These are phyloP conservation scores for Clitarchus hookeri DNA, from an alignment of 2,888 invertebrate genomes.

Conservation along the genomic window DNA sequence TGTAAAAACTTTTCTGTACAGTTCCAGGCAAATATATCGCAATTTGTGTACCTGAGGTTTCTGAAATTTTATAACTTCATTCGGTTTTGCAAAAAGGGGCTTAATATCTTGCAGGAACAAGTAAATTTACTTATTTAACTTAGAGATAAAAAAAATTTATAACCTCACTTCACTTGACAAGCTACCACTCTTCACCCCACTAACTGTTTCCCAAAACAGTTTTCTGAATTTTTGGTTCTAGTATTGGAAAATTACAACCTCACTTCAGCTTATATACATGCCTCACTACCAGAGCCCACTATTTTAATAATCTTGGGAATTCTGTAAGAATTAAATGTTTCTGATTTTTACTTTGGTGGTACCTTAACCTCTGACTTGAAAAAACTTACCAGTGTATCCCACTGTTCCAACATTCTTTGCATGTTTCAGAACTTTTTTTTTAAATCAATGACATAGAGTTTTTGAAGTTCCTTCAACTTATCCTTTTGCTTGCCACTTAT, in stretches of 20 bases:
- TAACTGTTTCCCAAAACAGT: not conserved
- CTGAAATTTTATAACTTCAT: no score
- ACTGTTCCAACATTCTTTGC: not conserved
- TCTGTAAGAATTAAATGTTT: not conserved
- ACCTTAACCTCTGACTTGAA: not conserved
- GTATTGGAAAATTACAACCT: no score
- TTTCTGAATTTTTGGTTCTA: not conserved
- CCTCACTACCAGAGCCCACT: no score
- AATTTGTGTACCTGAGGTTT: no score
- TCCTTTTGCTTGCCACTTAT: not conserved
- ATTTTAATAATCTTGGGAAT: not conserved
- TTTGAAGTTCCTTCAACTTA: not conserved
- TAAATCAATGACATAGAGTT: not conserved
- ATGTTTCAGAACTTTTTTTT: slow-evolving; percentile 21
- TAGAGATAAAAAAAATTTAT: no score
- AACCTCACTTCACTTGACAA: not conserved
- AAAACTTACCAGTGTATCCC: not conserved
- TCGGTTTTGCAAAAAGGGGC: no score
- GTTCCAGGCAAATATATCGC: not conserved
- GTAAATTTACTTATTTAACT: not conserved
- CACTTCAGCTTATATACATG: no score
- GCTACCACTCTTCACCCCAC: not conserved
- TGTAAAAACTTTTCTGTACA: not conserved
- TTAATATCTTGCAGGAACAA: not conserved
- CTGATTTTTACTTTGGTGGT: not conserved